Evolutionary conservation across 2,113 vertebrate genomes (phyloP), one percentile per base, ranked within the genome.

Genomic region (crab-eating macaque (Macaca fascicularis)): DNA sequence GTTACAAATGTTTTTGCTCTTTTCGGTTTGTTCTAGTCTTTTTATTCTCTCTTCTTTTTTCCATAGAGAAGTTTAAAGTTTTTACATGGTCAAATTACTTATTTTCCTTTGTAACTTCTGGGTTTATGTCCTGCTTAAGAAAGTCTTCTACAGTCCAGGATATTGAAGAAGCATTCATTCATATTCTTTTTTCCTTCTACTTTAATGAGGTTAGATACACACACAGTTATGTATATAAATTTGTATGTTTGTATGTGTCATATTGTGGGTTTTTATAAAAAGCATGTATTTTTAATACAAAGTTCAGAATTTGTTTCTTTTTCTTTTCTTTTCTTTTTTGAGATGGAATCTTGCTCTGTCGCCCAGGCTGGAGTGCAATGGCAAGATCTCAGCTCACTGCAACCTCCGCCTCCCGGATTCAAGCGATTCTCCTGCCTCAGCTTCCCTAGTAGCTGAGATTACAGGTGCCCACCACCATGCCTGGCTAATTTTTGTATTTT

Each of bases 61-160:
- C 20, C 6, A 30, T 64, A 55, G 57, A 79, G 86, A 89, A 92
- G 6, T 76, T 83, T 78, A 74, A 85, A 80, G 45, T 93, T 97
- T 90, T 93, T 75, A 82, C 48, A 17, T 48, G 59, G 27, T 84
- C 14, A 38, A 3, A 45, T 95, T 75, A 25, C n/a, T 20, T 76
- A 55, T 81, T 97, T 96, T 92, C 40, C 40, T 61, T 94, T 96
- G 19, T 93, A 83, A 92, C 59, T 93, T 92, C 35, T 94, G 72
- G 22, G 17, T 82, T 88, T 86, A 45, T 90, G 40, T 75, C 40
- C 85, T 59, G 8, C 52, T 95, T 93, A 38, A 7, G 90, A 95
- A 94, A 67, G 19, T 48, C 75, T 81, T 94, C 13, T 9, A 40
- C 8, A 38, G 93, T 91, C 45, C 20, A 89, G 70, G 48, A 80